Evolutionary conservation across 2,113 vertebrate genomes (phyloP), one percentile per base, ranked within the genome.

Genomic region (Emydura subglobosa): DNA sequence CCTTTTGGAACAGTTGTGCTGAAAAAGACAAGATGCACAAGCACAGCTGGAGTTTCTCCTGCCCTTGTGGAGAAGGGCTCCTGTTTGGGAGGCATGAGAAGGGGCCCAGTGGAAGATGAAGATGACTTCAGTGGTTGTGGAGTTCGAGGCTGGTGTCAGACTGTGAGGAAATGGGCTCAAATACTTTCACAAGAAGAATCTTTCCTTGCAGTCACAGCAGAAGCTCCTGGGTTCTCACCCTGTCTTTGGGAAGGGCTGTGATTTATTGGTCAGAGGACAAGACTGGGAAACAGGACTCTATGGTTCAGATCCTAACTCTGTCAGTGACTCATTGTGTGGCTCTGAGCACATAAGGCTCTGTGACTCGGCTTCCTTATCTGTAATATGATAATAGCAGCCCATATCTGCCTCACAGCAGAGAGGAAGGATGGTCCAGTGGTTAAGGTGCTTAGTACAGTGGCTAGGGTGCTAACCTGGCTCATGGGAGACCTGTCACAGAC

Each of bases 51-150:
- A 12, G 53, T 72, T 95, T 85, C 86, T 95, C 79, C 76, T 96
- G 39, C 57, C 80, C 54, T 90, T 53, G 57, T 49, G 34, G 11
- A 94, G 42, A n/a, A 17, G 7, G 17, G 50, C 21, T 94, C 72
- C 86, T 0, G 0, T n/a, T 6, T 4, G 78, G 47, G 78, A 29
- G 44, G n/a, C 47, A 6, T 13, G 72, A 89, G 21, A 11, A 85
- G 39, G 53, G 87, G 14, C 34, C 25, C 29, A 49, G 85, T 86
- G 49, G 82, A 86, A 83, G 78, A 39, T 80, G 49, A 85, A 80
- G 25, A 53, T 84, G 72, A 44, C 12, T 55, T 49, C 85, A 91
- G 81, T 86, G n/a, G 19, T 39, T 85, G 44, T 10, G 1, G 2
- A 92, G 85, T 14, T 95, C 42, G 78, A 80, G 44, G 3, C 25